Evolutionary conservation across 2,797 vertebrate species (phyloP).

Genomic region (Centropyge bicolor): DNA sequence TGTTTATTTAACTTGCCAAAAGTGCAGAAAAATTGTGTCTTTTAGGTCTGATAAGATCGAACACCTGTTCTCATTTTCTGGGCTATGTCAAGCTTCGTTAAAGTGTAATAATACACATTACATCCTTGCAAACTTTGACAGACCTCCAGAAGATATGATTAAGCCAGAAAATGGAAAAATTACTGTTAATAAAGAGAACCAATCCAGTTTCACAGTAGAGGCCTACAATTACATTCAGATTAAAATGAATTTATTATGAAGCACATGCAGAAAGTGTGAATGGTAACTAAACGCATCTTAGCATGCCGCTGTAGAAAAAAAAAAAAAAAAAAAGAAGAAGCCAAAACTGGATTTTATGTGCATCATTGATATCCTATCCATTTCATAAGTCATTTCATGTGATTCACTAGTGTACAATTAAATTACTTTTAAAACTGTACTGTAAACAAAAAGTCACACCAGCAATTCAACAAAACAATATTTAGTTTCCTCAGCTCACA

Average conservation of each 20-base stretch:
- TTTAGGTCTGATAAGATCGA: neutral
- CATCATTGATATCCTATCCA: neutral
- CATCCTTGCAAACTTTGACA: neutral
- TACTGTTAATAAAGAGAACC: neutral
- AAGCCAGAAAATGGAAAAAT: neutral
- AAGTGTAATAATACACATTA: neutral
- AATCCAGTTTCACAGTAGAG: neutral
- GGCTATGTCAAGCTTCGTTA: too few species aligned
- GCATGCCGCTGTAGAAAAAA: neutral
- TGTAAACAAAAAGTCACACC: neutral
- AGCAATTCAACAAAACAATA: neutral
- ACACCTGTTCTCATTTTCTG: too few species aligned
- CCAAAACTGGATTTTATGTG: neutral
- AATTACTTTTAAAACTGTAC: too few species aligned
- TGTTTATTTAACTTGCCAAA: neutral
- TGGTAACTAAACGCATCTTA: neutral
- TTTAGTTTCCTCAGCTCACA: neutral
- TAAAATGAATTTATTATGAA: neutral
- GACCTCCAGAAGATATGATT: neutral
- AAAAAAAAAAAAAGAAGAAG: too few species aligned
- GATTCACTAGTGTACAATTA: too few species aligned
- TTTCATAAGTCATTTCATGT: too few species aligned
- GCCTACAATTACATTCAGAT: neutral
- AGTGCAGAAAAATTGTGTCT: neutral
- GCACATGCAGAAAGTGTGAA: neutral